These are phyloP conservation scores for Prunella himalayana DNA, from an alignment of 2,113 vertebrate genomes.

Conservation along the genomic window DNA sequence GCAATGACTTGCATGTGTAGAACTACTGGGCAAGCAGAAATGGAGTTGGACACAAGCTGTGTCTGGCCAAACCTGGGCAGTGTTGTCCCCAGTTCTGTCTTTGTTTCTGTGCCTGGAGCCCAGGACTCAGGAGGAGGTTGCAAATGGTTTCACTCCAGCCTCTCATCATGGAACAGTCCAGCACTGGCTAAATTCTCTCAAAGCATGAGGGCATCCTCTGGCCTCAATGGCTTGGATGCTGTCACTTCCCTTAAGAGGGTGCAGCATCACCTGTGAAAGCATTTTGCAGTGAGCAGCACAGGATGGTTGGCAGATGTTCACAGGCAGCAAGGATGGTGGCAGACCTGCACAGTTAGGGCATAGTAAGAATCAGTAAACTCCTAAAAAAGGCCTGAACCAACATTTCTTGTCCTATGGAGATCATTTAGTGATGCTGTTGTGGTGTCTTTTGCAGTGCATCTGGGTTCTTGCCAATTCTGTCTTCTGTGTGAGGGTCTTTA, in stretches of 20 bases:
- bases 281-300: not conserved
- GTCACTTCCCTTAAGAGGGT: rapidly evolving
- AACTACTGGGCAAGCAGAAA: not conserved
- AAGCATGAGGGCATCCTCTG: not conserved
- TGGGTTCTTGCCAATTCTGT: not conserved
- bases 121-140: not conserved
- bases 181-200: not conserved
- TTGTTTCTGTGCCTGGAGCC: not conserved
- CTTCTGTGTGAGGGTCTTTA: not conserved
- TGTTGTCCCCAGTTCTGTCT: not conserved
- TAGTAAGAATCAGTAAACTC: not conserved
- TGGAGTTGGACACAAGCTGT: rapidly evolving
- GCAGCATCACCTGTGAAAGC: not conserved
- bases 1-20: not conserved
- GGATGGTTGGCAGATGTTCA: not conserved
- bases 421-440: not conserved
- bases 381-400: not conserved
- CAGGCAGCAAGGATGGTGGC: not conserved
- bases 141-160: not conserved
- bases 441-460: not conserved
- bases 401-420: not conserved
- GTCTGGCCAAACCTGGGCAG: not conserved
- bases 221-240: not conserved
- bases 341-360: rapidly evolving
- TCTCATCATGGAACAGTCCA: not conserved